These are phyloP conservation scores for Macrocentrus cingulum DNA, from an alignment of 1,140 invertebrate genomes.

Conservation along the genomic window DNA sequence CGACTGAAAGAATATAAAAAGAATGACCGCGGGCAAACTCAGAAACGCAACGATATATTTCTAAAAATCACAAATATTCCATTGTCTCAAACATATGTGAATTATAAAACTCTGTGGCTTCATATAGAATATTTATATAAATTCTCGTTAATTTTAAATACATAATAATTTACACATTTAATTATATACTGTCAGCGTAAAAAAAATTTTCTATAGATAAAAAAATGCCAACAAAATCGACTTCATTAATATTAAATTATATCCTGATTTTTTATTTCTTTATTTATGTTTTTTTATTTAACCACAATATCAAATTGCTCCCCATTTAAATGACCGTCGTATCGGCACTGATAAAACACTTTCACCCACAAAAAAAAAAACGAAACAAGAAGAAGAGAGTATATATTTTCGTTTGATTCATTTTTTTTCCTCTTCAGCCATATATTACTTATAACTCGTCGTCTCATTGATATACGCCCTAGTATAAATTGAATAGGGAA, in stretches of 20 bases:
- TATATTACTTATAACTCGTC: no score
- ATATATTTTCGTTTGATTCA: neutral
- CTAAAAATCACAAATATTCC: neutral
- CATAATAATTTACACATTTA: no score
- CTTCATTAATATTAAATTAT: no score
- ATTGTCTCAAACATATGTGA: neutral
- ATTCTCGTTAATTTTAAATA: neutral
- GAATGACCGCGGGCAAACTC: neutral
- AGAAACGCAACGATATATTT: neutral
- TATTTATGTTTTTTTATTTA: neutral
- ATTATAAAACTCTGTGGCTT: neutral
- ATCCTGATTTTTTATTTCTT: neutral
- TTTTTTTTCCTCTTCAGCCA: neutral
- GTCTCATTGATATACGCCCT: no score
- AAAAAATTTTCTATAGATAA: no score
- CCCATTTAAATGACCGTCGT: neutral
- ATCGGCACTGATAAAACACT: constrained; percentile 21
- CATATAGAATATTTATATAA: neutral
- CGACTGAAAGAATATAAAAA: constrained; percentile 9
- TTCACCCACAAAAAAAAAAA: constrained; percentile 11
- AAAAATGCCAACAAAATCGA: no score
- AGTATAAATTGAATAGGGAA: no score
- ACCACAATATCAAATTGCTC: neutral
- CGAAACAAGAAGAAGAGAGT: neutral
- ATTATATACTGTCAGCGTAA: neutral